Base-by-base conservation (phyloP, 2,888 invertebrate genomes). In the Sinohyriopsis cumingii region DNA sequence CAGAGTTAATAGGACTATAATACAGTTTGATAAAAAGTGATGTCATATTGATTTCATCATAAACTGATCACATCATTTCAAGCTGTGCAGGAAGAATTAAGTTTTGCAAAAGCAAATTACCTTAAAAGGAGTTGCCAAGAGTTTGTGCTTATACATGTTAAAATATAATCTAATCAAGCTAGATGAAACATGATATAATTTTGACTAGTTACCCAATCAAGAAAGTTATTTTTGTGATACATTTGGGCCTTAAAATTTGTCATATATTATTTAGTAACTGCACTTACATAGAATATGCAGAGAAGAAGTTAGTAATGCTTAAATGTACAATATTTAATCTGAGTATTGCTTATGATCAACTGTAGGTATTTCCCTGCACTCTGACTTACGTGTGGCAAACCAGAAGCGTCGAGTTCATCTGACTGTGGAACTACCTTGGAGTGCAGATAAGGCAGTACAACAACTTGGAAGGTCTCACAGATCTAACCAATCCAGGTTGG, bases 391-490 rank as follows among this genome's bases (percentile, higher is more conserved):
- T 55, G 85, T 74, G 7, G 76, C 72, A 24, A 89, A 89, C 75
- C 86, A 85, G 78, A 75, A 86, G 54, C 80, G 88, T 53, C 78
- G 89, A 25, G 81, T 88, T 22, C 89, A 89, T 79, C 74, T 89
- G 70, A 89, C 89, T 28, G 77, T 89, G 45, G 89, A 89, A 75
- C 73, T 89, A 70, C 87, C 89, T 0, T 89, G 89, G 89, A 87
- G 87, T 73, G 89, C 89, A 22, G 89, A 89, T 70, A 89, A 89
- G 69, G 89, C 89, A 59, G 88, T 89, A 5, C 89, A 89, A 76
- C 89, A 89, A 75, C 78, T 89, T 64, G 89, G 89, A 15, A 78
- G 89, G 62, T 88, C 89, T n/a, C 89, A 89, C 70, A 82, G 89
- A 45, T 88, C 88, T 45, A 89, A 88, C 71, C 89, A 89, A 66